A percentile compares a stretch with the other conserved stretches of the same genome.
These are phyloP conservation scores for Kryptopterus vitreolus DNA, from an alignment of 2,797 vertebrate species.

Conservation along the genomic window DNA sequence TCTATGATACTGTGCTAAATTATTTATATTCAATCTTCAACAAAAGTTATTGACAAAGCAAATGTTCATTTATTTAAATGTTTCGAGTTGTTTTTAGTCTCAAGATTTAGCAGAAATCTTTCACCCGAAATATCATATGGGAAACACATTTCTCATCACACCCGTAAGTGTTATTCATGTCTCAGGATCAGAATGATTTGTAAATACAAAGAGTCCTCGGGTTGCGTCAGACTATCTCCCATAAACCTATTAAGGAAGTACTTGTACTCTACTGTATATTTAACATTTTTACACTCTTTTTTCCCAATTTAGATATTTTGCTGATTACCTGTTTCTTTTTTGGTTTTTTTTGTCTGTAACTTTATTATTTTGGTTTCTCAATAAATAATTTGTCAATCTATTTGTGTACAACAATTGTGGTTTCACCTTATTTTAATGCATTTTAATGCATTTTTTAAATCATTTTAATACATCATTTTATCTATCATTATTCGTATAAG, in stretches of 20 bases:
- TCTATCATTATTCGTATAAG: background rate
- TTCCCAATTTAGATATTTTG: background rate
- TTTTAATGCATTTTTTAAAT: too few relatives aligned
- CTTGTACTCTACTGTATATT: too few relatives aligned
- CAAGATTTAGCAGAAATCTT: background rate
- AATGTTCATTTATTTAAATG: slow-evolving; percentile 2
- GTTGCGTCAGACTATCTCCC: too few relatives aligned
- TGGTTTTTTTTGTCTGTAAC: too few relatives aligned
- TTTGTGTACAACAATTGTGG: background rate
- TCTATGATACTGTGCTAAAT: background rate
- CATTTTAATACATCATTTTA: too few relatives aligned
- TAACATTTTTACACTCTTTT: background rate
- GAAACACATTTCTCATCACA: background rate
- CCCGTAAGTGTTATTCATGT: background rate
- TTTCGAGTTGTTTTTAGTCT: background rate
- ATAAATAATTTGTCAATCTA: slow-evolving; percentile 1
- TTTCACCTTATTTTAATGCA: background rate
- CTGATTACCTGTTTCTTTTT: too few relatives aligned
- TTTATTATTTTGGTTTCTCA: background rate
- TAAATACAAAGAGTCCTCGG: too few relatives aligned
- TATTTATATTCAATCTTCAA: background rate
- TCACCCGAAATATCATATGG: background rate
- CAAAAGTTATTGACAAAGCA: slow-evolving; percentile 2
- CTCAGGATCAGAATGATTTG: background rate
- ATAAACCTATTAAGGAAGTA: too few relatives aligned